phyloP scores from a whole-genome alignment of 1,140 invertebrate genomes.

The Eufriesea mexicana region DNA sequence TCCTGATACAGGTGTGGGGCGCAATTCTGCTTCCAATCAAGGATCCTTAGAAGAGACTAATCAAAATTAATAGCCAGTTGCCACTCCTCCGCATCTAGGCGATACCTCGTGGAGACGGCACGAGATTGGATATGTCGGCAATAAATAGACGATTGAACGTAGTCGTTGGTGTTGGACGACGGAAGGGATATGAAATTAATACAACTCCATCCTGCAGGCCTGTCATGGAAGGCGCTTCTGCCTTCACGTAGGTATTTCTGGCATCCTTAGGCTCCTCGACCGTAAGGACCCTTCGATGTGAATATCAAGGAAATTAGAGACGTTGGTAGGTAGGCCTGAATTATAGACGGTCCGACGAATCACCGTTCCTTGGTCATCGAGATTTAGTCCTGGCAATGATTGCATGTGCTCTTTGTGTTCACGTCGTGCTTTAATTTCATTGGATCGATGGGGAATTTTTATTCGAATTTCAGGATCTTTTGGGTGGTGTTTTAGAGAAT shows the following conservation, averaged over 20 bases:
- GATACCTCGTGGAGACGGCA: constrained; percentile 69
- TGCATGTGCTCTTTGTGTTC: not conserved
- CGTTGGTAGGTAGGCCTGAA: constrained; percentile 69
- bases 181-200: constrained; percentile 80
- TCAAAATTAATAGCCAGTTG: constrained; percentile 72
- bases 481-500: not conserved
- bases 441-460: not conserved
- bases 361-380: constrained; percentile 45
- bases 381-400: constrained; percentile 47
- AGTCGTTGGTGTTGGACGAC: constrained; percentile 59
- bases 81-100: constrained; percentile 73
- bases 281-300: constrained; percentile 78
- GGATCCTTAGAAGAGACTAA: constrained; percentile 64
- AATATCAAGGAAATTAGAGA: constrained; percentile 81
- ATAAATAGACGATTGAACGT: constrained; percentile 78
- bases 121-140: constrained; percentile 72
- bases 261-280: constrained; percentile 79
- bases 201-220: constrained; percentile 68
- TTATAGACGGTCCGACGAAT: constrained; percentile 66
- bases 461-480: not conserved
- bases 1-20: constrained; percentile 33
- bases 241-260: constrained; percentile 75
- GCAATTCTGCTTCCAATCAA: constrained; percentile 68
- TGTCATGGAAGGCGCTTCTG: constrained; percentile 66
- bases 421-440: not conserved